Evolutionary conservation across 2,797 vertebrate species (phyloP).

Genomic region (Ispidina picta): DNA sequence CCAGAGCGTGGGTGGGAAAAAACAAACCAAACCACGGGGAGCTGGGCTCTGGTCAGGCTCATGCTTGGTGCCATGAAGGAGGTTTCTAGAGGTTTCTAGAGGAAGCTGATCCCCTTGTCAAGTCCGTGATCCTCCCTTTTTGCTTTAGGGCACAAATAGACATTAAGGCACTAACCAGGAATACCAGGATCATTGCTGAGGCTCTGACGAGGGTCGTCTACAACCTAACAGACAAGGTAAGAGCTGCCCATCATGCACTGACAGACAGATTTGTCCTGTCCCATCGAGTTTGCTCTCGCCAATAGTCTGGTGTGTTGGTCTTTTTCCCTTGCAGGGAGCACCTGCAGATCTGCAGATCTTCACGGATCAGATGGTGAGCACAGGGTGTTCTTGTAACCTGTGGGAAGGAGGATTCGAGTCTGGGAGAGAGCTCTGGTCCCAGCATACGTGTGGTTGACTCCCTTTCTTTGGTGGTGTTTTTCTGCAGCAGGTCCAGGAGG

Average conservation of each 20-base stretch:
- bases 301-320: not conserved
- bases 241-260: fast-evolving
- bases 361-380: constrained; percentile 94
- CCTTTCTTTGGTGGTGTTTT: not conserved
- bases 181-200: constrained; percentile 92
- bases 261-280: not conserved
- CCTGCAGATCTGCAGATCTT: constrained; percentile 92
- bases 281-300: not conserved
- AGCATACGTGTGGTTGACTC: not conserved
- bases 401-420: not conserved
- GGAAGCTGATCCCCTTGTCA: not conserved
- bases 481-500: constrained; percentile 91
- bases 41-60: not conserved
- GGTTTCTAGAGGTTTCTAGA: not conserved
- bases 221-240: constrained; percentile 96
- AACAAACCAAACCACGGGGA: not conserved
- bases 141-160: constrained; percentile 88
- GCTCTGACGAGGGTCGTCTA: constrained; percentile 94
- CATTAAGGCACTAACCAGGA: constrained; percentile 87
- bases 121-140: not conserved
- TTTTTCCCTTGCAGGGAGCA: constrained; percentile 81
- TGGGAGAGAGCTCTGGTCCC: not conserved
- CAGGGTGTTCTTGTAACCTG: not conserved
- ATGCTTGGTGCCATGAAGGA: not conserved
- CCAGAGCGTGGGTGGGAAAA: not conserved